Evolutionary conservation across 1,140 invertebrate species (phyloP), one percentile per base, ranked within the genome.

Genomic region (Cotesia vestalis): DNA sequence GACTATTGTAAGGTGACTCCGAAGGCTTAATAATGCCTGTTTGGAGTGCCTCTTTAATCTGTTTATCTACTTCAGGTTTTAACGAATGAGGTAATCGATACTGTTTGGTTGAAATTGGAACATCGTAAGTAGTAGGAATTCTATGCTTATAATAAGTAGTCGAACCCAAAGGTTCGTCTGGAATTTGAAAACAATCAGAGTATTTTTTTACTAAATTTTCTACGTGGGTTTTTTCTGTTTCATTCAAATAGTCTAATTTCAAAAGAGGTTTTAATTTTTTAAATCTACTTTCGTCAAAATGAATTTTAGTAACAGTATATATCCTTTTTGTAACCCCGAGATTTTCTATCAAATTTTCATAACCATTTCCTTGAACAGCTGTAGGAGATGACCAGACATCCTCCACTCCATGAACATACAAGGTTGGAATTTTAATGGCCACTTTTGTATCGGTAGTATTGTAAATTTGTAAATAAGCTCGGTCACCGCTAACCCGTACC

Each of bases 361-460:
- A 20, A 57, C 2, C 1, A 5, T 6, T 57, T 17, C 3, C 6
- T 17, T 57, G n/a, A 57, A 12, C 53, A 57, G n/a, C 4, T 20
- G 8, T 6, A 20, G 0, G n/a, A 6, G 53, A 3, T 57, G n/a
- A 14, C 2, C n/a, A 20, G 40, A 68, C 14, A 11, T 34, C 36
- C 6, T 68, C 66, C 8, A 68, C n/a, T 0, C 57, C 40, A 1
- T 38, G 52, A 1, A 68, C 27, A 3, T 1, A 0, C 17, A 68
- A 68, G 1, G 66, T 68, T 53, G 66, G 66, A 36, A 68, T 68
- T 68, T 12, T 53, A 9, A 68, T n/a, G 4, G 27, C 66, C 11
- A 70, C 17, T 27, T 70, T 55, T 6, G 60, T 35, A 1, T 70
- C n/a, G 1, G 36, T 59, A 4, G 57, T 70, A 12, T 70, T 70